phyloP scores from a whole-genome alignment of 2,888 invertebrate genomes.

The Apotomis betuletana region DNA sequence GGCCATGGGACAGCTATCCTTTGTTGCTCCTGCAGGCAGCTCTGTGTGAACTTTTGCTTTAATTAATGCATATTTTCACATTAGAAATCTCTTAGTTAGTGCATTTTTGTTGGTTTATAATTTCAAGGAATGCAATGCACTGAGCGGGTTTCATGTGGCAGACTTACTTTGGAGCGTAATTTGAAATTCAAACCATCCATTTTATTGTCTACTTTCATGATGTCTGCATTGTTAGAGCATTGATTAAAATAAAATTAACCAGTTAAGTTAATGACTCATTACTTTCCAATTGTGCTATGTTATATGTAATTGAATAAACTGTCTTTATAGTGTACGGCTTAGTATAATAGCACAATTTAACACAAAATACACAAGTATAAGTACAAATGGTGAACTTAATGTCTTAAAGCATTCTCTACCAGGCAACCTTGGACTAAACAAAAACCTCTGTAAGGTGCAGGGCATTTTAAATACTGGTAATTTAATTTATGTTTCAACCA shows the following conservation, averaged over 20 bases:
- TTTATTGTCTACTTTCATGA: constrained; percentile 47
- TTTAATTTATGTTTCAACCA: no score
- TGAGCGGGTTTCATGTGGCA: constrained; percentile 44
- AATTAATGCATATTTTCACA: constrained; percentile 44
- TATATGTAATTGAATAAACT: neutral
- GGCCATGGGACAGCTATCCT: constrained; percentile 37
- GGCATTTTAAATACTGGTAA: no score
- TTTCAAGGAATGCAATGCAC: constrained; percentile 45
- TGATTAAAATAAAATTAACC: constrained; percentile 38
- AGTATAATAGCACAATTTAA: neutral
- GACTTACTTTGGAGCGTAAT: constrained; percentile 46
- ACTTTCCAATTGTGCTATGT: constrained; percentile 19
- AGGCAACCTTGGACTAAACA: no score
- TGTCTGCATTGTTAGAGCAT: constrained; percentile 36
- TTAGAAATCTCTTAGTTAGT: constrained; percentile 42
- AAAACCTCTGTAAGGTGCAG: no score
- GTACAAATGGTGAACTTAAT: no score
- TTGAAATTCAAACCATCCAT: constrained; percentile 47
- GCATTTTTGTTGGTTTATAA: constrained; percentile 45
- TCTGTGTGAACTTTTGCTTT: constrained; percentile 29
- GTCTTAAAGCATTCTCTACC: no score
- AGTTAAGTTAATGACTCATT: constrained; percentile 28
- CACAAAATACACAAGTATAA: no score
- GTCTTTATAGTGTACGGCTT: neutral
- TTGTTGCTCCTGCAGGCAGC: constrained; percentile 26